Evolutionary conservation across 2,797 vertebrate genomes (phyloP), one percentile per base, ranked within the genome.

Genomic region (Delichon dasypus): DNA sequence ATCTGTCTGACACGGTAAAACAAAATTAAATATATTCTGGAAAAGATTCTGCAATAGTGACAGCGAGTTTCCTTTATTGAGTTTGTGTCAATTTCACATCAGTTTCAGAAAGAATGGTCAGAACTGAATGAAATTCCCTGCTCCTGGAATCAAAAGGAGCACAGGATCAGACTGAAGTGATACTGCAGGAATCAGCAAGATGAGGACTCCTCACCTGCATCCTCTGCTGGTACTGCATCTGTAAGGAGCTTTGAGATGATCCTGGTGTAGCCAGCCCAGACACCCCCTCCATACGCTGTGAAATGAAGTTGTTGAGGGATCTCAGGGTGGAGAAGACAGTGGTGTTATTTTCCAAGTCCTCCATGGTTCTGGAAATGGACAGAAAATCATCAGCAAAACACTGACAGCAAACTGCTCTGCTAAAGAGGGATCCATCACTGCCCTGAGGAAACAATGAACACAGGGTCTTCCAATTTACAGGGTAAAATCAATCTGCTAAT

Each of bases 271-370:
- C 88, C 78, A 96, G 89, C 36, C 93, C 96, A 34, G 98, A 97
- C 2, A 97, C 65, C 4, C 96, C 97, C 7, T 99, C 98, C 45
- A 97, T 73, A 4, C 95, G 96, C 77, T 97, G 97, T 8, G 98
- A 98, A 91, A 99, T 98, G 88, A 99, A 99, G 85, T 97, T 98
- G 90, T 99, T 99, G 92, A 99, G 98, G 36, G 99, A 99, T 79
- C 98, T 98, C 90, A 99, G 91, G 5, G 99, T 98, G 20, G 98
- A 98, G 30, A 99, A 97, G 47, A 99, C 98, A 0, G 98, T 98
- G 72, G 99, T 99, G 91, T 99, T 98, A 10, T 99, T 98, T 73
- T 99, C 98, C 25, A 98, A 85, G 68, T 98, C 97, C 45, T 99
- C 99, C 99, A 99, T 99, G 73, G 42, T 10, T 78, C 80, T 85